phyloP scores from a whole-genome alignment of 2,888 invertebrate genomes.

The Syrista parreyssii region DNA sequence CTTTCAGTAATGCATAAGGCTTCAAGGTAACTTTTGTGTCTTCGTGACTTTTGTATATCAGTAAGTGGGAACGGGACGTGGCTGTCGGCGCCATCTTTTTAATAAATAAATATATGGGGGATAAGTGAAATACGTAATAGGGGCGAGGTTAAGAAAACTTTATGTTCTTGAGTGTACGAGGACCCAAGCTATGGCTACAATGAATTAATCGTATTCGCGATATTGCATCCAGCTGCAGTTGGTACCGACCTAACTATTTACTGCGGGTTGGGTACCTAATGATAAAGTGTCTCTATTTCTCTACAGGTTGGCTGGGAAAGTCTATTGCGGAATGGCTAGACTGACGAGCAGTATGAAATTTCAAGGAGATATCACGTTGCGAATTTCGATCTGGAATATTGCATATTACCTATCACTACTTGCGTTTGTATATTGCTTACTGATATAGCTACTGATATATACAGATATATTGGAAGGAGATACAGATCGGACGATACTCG shows the following conservation, averaged over 20 bases:
- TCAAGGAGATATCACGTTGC: constrained; percentile 30
- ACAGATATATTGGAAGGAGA: neutral
- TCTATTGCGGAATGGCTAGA: neutral
- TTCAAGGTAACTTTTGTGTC: neutral
- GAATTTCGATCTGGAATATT: constrained; percentile 29
- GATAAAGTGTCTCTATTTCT: neutral
- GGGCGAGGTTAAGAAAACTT: neutral
- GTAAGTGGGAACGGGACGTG: neutral
- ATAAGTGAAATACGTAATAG: neutral
- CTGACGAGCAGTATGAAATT: constrained; percentile 32
- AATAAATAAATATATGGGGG: neutral
- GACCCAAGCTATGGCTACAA: neutral
- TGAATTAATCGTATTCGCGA: neutral
- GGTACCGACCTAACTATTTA: neutral
- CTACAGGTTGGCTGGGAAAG: neutral
- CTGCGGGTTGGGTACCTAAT: neutral
- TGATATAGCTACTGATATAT: neutral
- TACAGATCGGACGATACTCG: neutral
- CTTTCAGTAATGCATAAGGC: neutral
- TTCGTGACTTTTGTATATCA: neutral
- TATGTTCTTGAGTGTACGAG: neutral
- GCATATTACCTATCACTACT: neutral
- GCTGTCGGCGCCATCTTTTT: neutral
- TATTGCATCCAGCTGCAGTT: neutral
- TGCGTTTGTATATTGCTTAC: neutral